A percentile compares a stretch with the other conserved stretches of the same genome.
phyloP scores from a whole-genome alignment of 2,888 invertebrate species.

The Teinopalpus imperialis region DNA sequence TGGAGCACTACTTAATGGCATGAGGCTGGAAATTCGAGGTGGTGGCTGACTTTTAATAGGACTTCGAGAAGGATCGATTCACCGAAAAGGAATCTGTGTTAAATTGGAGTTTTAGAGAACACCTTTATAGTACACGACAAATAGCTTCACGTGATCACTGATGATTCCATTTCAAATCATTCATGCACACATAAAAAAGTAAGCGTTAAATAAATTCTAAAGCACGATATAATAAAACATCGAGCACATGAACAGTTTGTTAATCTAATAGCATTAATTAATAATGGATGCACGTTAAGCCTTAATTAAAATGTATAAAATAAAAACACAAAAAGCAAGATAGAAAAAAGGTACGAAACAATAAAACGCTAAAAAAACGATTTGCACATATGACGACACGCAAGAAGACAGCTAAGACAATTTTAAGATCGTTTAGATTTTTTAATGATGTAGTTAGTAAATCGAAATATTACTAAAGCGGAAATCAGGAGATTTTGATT shows the following conservation, averaged over 20 bases:
- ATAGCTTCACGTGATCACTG: constrained; percentile 32
- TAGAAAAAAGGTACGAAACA: constrained; percentile 31
- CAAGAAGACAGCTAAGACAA: constrained; percentile 31
- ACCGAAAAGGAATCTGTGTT: constrained; percentile 65
- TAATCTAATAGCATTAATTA: constrained; percentile 38
- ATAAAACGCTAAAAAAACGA: constrained; percentile 36
- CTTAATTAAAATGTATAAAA: constrained; percentile 38
- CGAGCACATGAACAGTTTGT: constrained; percentile 37
- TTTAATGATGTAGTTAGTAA: no score
- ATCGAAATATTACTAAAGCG: no score
- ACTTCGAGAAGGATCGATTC: constrained; percentile 72
- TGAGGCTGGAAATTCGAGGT: constrained; percentile 75
- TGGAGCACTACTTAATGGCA: constrained; percentile 79
- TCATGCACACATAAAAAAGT: constrained; percentile 15
- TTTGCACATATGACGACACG: constrained; percentile 33
- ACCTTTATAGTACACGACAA: constrained; percentile 32
- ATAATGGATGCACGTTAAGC: constrained; percentile 39
- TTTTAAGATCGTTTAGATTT: no score
- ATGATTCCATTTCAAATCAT: constrained; percentile 16
- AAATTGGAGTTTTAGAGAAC: constrained; percentile 51
- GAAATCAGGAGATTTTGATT: neutral
- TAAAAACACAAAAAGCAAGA: constrained; percentile 36
- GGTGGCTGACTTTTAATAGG: constrained; percentile 78
- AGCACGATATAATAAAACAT: constrained; percentile 31
- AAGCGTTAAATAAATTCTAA: constrained; percentile 22